Conservation (phyloP, 1,140 invertebrate genomes). For the Apis florea region DNA sequence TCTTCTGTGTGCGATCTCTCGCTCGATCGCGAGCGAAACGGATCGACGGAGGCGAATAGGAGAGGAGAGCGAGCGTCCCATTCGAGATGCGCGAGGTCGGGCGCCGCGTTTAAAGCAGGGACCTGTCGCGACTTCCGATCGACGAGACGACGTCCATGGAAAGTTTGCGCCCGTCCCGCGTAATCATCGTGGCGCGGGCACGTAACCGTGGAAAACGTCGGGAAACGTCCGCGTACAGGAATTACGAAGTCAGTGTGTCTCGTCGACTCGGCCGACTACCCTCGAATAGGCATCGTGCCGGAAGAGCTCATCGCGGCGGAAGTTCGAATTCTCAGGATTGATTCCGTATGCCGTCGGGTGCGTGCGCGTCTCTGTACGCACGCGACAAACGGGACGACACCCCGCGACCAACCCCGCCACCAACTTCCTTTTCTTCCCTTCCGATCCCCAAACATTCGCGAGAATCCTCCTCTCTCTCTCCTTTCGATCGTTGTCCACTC, state of each 20-base stretch:
- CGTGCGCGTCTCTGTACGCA: constrained; percentile 64
- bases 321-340: constrained; percentile 75
- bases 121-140: constrained; percentile 1
- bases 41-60: neutral
- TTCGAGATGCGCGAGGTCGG: neutral
- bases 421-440: constrained; percentile 37
- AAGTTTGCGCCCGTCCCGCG: constrained; percentile 28
- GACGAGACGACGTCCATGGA: constrained; percentile 11
- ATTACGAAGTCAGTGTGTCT: constrained; percentile 44
- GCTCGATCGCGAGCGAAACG: neutral
- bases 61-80: neutral
- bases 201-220: constrained; percentile 43
- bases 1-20: no score
- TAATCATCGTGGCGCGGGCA: constrained; percentile 33
- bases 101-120: constrained; percentile 11
- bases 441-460: neutral
- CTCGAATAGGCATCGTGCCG: constrained; percentile 62
- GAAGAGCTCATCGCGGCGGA: constrained; percentile 68
- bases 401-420: constrained; percentile 48
- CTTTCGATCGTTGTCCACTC: no score
- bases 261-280: constrained; percentile 53
- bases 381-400: constrained; percentile 57
- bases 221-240: constrained; percentile 32
- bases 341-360: constrained; percentile 73
- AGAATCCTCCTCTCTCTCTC: no score